Evolutionary conservation across 1,140 invertebrate genomes (phyloP).

Genomic region (Coelopa frigida): DNA sequence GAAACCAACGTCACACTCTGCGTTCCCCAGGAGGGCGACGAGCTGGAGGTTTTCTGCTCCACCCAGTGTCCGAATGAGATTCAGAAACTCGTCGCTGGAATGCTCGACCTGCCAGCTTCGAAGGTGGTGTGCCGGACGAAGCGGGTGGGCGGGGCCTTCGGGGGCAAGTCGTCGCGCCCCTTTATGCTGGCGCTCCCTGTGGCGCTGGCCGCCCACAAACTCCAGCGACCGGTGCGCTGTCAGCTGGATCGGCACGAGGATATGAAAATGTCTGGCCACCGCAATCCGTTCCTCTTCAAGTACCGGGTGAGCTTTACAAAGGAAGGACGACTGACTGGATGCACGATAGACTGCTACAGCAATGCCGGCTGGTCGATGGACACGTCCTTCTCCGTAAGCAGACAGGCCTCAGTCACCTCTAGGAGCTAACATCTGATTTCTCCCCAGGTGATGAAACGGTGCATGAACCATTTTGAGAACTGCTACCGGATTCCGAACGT

Average conservation of each 20-base stretch:
- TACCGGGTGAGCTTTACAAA: conserved; percentile 75
- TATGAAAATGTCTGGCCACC: conserved; percentile 73
- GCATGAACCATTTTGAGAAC: conserved; percentile 70
- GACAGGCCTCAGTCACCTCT: too few relatives aligned
- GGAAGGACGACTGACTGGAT: conserved; percentile 63
- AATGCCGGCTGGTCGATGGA: conserved; percentile 76
- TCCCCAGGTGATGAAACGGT: conserved; percentile 60
- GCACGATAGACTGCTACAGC: conserved; percentile 62
- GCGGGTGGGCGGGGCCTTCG: conserved; percentile 86
- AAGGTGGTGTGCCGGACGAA: conserved; percentile 68
- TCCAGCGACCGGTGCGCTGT: conserved; percentile 60
- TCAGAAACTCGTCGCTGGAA: conserved; percentile 61
- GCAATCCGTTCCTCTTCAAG: conserved; percentile 77
- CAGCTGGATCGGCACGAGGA: conserved; percentile 89
- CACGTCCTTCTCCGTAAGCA: conserved; percentile 64
- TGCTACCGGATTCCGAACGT: conserved; percentile 62
- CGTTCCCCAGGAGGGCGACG: conserved; percentile 68
- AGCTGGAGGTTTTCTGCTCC: conserved; percentile 72
- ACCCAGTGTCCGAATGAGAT: conserved; percentile 73
- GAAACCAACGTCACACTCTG: conserved; percentile 71
- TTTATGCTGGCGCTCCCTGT: conserved; percentile 54
- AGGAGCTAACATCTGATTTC: conserved; percentile 12
- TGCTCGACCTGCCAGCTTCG: conserved; percentile 65
- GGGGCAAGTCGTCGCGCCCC: conserved; percentile 79
- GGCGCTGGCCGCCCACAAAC: conserved; percentile 63